Evolutionary conservation across 2,888 invertebrate species (phyloP).

Genomic region (Teleiodes luculella): DNA sequence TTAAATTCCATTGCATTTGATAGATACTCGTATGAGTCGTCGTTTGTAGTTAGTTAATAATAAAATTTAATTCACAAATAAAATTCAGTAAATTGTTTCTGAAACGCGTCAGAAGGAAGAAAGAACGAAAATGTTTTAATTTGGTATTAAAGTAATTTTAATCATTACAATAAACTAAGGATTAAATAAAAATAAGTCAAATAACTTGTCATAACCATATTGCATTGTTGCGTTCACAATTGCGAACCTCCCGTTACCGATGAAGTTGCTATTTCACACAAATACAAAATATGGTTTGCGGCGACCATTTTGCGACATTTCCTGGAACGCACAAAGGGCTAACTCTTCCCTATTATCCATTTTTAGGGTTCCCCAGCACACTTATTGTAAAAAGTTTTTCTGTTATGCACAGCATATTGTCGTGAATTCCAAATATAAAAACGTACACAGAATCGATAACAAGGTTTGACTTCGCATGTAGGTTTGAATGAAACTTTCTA

Average conservation of each 20-base stretch:
- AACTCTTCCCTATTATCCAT: slow-evolving; percentile 69
- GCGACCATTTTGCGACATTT: slow-evolving; percentile 31
- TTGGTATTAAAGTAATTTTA: too few species aligned
- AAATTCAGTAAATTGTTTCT: not conserved
- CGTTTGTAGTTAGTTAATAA: too few species aligned
- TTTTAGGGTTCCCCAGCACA: not conserved
- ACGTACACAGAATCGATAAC: not conserved
- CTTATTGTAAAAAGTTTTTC: too few species aligned
- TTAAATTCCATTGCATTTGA: too few species aligned
- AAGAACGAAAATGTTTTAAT: too few species aligned
- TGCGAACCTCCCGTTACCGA: slow-evolving; percentile 33
- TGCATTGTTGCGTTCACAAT: slow-evolving; percentile 48
- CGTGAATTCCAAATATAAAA: not conserved
- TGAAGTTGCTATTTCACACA: slow-evolving; percentile 29
- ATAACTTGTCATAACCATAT: slow-evolving; percentile 33
- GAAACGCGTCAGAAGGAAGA: too few species aligned
- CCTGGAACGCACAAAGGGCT: slow-evolving; percentile 44
- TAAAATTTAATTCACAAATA: too few species aligned
- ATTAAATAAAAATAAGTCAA: slow-evolving; percentile 10
- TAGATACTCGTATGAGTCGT: too few species aligned
- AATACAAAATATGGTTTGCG: slow-evolving; percentile 70
- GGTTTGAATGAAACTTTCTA: too few species aligned
- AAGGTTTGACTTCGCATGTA: not conserved
- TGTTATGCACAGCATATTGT: too few species aligned
- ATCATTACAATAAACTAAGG: slow-evolving; percentile 2